These are phyloP conservation scores for Gadus chalcogrammus DNA, from an alignment of 2,113 vertebrate species.

Conservation along the genomic window DNA sequence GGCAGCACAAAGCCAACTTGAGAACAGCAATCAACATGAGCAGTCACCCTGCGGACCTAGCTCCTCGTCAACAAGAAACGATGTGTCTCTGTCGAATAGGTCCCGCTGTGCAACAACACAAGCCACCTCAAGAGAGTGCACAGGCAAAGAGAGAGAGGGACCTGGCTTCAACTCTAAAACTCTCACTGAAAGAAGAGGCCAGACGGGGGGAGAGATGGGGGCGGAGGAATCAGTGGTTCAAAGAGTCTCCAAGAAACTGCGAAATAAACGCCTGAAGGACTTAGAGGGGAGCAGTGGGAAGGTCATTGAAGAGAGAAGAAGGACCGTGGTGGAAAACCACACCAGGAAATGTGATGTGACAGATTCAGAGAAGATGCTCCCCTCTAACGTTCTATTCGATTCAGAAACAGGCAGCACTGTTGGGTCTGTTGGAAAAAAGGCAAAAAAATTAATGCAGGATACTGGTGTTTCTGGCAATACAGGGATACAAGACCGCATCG, in stretches of 20 bases:
- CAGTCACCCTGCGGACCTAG: background rate
- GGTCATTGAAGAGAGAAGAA: background rate
- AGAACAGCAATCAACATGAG: background rate
- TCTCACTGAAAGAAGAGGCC: background rate
- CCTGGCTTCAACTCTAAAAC: too few relatives aligned
- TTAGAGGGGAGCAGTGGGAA: conserved; percentile 3
- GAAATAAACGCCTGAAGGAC: conserved; percentile 33
- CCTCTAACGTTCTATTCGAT: background rate
- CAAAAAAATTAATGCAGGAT: background rate
- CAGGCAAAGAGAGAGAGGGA: background rate
- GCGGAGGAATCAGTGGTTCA: conserved; percentile 31
- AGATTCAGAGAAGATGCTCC: conserved; percentile 3
- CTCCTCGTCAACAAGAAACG: background rate
- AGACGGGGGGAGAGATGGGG: background rate
- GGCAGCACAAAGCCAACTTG: background rate
- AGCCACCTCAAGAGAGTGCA: background rate
- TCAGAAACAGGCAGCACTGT: conserved; percentile 31
- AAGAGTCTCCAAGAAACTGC: conserved; percentile 52
- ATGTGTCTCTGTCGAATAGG: conserved; percentile 1
- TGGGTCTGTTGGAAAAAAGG: conserved; percentile 11
- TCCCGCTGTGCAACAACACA: background rate
- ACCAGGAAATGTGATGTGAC: background rate
- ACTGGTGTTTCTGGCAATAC: background rate
- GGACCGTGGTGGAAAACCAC: background rate
- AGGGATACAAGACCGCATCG: background rate